Conservation (phyloP, 2,113 vertebrate genomes). For the Aythya baeri region DNA sequence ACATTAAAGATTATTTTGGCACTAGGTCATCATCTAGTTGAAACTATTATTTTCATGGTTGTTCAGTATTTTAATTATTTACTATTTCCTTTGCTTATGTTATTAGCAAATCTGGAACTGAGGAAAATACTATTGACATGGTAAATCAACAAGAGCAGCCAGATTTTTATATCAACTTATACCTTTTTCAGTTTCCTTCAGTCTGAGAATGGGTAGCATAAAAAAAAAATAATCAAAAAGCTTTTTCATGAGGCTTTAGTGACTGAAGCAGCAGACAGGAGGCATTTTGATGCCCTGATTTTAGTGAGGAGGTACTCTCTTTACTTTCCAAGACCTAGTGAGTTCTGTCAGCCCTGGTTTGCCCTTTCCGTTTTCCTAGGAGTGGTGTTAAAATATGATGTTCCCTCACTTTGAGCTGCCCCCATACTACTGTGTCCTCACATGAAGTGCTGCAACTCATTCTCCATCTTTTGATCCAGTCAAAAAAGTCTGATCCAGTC, state of each 20-base stretch:
- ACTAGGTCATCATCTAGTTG: background rate
- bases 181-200: background rate
- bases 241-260: background rate
- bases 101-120: background rate
- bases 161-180: background rate
- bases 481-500: no score
- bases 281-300: background rate
- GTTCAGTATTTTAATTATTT: background rate
- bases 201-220: background rate
- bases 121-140: background rate
- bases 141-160: background rate
- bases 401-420: background rate
- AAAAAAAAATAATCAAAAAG: background rate
- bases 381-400: rapidly evolving
- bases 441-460: rapidly evolving
- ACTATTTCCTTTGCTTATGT: background rate
- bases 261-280: background rate
- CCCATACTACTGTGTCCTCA: background rate
- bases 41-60: slow-evolving; percentile 2
- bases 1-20: slow-evolving; percentile 6
- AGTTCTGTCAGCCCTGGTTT: background rate
- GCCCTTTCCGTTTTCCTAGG: background rate
- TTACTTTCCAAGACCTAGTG: background rate
- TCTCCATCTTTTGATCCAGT: background rate
- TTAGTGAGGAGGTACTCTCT: background rate